Conservation (phyloP, 2,113 vertebrate genomes). For the Gnathonemus longibarbis region DNA sequence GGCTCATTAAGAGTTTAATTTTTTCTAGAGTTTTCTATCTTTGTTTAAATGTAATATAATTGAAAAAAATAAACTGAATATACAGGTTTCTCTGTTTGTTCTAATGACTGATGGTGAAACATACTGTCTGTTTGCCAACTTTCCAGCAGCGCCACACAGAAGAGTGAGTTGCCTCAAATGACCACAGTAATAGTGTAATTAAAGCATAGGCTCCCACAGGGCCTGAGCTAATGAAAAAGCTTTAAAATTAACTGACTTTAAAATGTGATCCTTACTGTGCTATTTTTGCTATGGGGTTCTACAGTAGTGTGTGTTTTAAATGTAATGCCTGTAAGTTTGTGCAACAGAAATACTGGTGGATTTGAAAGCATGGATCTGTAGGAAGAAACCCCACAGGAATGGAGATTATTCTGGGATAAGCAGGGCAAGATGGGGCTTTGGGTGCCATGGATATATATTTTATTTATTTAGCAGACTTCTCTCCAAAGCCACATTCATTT, state of each 20-base stretch:
- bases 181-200: background rate
- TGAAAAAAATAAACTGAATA: conserved; percentile 25
- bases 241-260: background rate
- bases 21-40: conserved; percentile 64
- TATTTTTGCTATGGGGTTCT: background rate
- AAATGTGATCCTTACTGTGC: background rate
- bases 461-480: background rate
- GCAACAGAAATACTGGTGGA: background rate
- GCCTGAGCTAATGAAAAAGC: background rate
- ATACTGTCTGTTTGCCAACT: background rate
- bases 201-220: background rate
- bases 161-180: background rate
- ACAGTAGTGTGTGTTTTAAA: background rate
- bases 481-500: background rate
- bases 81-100: background rate
- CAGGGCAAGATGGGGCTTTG: background rate
- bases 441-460: background rate
- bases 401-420: background rate
- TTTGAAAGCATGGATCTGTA: background rate
- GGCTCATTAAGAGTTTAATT: conserved; percentile 33
- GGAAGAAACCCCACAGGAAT: background rate
- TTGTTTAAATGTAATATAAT: conserved; percentile 59
- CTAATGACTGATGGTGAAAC: background rate
- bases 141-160: background rate
- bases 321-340: background rate